Percentiles rank a stretch among this genome's conserved stretches.
These are phyloP conservation scores for Cochlearius cochlearius DNA, from an alignment of 2,113 vertebrate species.

Conservation along the genomic window DNA sequence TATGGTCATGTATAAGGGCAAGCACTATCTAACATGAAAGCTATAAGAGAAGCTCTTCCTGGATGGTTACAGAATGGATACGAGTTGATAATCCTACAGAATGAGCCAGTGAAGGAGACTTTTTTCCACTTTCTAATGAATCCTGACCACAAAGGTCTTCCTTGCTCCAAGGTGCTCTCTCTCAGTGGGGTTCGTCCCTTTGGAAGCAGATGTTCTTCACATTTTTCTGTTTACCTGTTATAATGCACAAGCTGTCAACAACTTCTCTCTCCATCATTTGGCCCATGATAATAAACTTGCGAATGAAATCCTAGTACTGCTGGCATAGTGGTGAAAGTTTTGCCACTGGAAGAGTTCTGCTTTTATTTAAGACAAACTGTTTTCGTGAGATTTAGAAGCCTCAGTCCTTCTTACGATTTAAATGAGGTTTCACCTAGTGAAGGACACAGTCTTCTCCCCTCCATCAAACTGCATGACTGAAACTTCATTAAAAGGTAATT, in stretches of 20 bases:
- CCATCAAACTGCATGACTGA: neutral
- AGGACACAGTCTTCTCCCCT: neutral
- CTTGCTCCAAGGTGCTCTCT: neutral
- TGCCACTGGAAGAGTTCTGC: neutral
- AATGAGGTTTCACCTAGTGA: neutral
- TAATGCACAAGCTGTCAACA: neutral
- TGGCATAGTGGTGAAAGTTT: neutral
- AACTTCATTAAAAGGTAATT: neutral
- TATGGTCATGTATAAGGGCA: neutral
- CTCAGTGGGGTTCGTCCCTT: neutral
- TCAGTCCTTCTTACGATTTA: neutral
- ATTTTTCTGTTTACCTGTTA: neutral
- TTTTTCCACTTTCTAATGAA: neutral
- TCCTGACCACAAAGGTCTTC: neutral
- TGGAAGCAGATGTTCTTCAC: neutral
- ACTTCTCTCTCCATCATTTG: neutral
- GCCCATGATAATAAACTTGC: neutral
- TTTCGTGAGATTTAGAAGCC: neutral
- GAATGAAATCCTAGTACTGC: neutral
- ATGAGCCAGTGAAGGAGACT: neutral
- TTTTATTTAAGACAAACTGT: neutral
- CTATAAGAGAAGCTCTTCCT: neutral
- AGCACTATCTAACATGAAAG: neutral
- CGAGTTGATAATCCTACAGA: neutral
- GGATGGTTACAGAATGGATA: neutral